A percentile compares a stretch with the other conserved stretches of the same genome.
phyloP scores from a whole-genome alignment of 1,140 invertebrate species.

The Eumeta japonica region DNA sequence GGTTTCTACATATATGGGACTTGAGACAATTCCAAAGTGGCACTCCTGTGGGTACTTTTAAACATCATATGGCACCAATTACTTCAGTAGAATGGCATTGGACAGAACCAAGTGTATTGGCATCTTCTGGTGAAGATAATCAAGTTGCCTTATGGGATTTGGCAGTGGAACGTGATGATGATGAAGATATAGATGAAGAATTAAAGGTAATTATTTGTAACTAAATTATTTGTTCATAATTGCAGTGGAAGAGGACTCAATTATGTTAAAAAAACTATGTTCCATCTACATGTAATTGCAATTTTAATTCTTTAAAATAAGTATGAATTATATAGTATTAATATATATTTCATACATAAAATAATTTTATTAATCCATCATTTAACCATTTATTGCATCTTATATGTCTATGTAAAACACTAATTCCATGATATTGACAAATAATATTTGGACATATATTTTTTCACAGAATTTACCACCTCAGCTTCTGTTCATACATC shows the following conservation, averaged over 20 bases:
- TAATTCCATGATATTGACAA: neutral
- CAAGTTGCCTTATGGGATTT: conserved; percentile 98
- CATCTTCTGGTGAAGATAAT: conserved; percentile 91
- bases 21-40: conserved; percentile 82
- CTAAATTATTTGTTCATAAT: neutral
- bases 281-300: neutral
- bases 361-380: conserved; percentile 7
- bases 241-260: neutral
- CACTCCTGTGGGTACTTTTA: conserved; percentile 86
- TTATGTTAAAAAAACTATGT: conserved; percentile 1
- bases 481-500: conserved; percentile 96
- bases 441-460: neutral
- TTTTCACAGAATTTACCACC: conserved; percentile 76
- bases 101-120: conserved; percentile 86
- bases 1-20: conserved; percentile 93
- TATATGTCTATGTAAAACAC: too few species aligned
- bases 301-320: too few species aligned
- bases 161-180: conserved; percentile 81
- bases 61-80: conserved; percentile 89
- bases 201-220: conserved; percentile 55
- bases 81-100: conserved; percentile 98
- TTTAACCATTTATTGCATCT: neutral
- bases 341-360: conserved; percentile 2
- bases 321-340: too few species aligned
- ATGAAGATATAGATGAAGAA: conserved; percentile 61